Evolutionary conservation across 2,888 invertebrate genomes (phyloP).

Genomic region (Odontocerum albicorne): DNA sequence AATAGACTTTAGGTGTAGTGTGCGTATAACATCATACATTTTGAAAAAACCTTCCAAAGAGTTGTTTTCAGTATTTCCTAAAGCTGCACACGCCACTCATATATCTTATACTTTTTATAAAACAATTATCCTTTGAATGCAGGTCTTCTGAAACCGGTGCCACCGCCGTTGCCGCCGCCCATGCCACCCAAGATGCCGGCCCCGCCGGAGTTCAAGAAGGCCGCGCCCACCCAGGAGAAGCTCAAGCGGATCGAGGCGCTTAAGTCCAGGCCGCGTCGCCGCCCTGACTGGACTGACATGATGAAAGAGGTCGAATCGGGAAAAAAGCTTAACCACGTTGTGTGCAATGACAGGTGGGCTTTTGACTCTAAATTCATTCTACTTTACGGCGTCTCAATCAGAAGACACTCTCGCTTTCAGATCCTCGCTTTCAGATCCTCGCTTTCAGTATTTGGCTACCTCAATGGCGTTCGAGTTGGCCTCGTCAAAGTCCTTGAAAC

Average conservation of each 20-base stretch:
- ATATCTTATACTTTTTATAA: too few relatives aligned
- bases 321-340: constrained; percentile 75
- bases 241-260: constrained; percentile 71
- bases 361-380: constrained; percentile 32
- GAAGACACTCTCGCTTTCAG: too few relatives aligned
- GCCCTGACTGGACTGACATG: constrained; percentile 89
- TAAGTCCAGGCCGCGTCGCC: constrained; percentile 73
- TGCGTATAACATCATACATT: too few relatives aligned
- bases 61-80: too few relatives aligned
- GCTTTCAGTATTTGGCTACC: too few relatives aligned
- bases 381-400: not conserved
- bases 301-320: constrained; percentile 90
- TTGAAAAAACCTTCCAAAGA: too few relatives aligned
- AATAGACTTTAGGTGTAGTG: too few relatives aligned
- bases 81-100: too few relatives aligned
- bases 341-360: constrained; percentile 86
- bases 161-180: constrained; percentile 71
- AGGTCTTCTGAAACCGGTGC: constrained; percentile 55
- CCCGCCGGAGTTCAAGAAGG: constrained; percentile 62
- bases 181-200: constrained; percentile 69
- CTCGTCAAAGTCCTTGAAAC: too few relatives aligned
- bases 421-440: too few relatives aligned
- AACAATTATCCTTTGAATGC: too few relatives aligned
- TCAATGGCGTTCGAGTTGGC: too few relatives aligned
- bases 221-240: constrained; percentile 61